These are phyloP conservation scores for Enteromius afrohamiltoni DNA, from an alignment of 2,797 vertebrate species.

Conservation along the genomic window DNA sequence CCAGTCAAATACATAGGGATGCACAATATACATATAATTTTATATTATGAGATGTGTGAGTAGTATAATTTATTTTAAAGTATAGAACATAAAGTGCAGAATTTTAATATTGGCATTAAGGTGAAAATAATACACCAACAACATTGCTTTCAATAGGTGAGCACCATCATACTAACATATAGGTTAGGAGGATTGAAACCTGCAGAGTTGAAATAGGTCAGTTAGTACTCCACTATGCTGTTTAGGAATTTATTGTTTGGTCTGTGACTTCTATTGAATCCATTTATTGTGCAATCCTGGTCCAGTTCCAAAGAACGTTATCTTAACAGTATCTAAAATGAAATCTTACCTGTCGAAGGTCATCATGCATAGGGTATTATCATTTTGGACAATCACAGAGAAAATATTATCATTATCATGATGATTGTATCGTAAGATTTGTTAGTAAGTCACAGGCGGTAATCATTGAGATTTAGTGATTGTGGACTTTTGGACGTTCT, in stretches of 20 bases:
- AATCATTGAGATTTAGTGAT: neutral
- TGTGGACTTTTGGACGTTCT: conserved; percentile 36
- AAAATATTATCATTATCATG: conserved; percentile 25
- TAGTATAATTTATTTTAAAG: neutral
- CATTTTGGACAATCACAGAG: conserved; percentile 1
- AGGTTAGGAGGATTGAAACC: conserved; percentile 8
- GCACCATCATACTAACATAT: neutral
- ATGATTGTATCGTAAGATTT: conserved; percentile 27
- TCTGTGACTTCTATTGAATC: neutral
- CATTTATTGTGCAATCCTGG: conserved; percentile 16
- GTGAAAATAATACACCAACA: neutral
- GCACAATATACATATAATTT: neutral
- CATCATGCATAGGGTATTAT: conserved; percentile 24
- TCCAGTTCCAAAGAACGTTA: neutral
- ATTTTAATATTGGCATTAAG: neutral
- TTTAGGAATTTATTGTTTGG: conserved; percentile 38
- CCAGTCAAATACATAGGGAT: neutral
- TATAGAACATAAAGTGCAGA: neutral
- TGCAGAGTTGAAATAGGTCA: neutral
- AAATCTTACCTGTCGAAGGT: conserved; percentile 45
- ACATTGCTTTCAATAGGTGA: neutral
- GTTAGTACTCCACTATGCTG: neutral
- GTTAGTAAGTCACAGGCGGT: neutral
- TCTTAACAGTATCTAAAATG: conserved; percentile 32
- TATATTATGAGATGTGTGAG: neutral